Evolutionary conservation across 2,888 invertebrate species (phyloP).

Genomic region (Euplexia lucipara): DNA sequence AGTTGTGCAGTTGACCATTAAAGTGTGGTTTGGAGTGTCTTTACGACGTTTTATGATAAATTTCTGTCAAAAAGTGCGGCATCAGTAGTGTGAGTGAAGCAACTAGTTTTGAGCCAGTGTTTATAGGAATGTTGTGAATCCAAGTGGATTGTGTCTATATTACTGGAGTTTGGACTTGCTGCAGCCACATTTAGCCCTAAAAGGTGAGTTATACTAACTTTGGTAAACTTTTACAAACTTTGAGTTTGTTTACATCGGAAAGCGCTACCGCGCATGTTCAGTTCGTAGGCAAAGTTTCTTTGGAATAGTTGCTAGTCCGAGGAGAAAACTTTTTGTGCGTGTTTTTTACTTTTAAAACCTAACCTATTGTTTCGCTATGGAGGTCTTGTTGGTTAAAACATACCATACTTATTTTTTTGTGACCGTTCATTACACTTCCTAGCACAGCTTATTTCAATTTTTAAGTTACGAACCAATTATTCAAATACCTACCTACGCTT

Average conservation of each 20-base stretch:
- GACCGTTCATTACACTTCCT: conserved; percentile 12
- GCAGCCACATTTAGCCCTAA: conserved; percentile 72
- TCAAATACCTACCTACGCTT: conserved; percentile 32
- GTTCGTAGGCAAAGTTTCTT: conserved; percentile 63
- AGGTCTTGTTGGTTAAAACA: conserved; percentile 20
- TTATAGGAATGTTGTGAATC: conserved; percentile 89
- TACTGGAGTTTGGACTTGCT: conserved; percentile 76
- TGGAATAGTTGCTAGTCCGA: conserved; percentile 23
- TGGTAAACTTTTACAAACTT: conserved; percentile 80
- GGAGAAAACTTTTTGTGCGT: conserved; percentile 51
- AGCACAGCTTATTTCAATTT: conserved; percentile 35
- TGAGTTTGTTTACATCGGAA: conserved; percentile 85
- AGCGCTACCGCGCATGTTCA: conserved; percentile 85
- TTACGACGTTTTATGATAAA: conserved; percentile 73
- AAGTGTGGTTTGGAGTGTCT: conserved; percentile 72
- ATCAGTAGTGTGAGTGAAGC: conserved; percentile 81
- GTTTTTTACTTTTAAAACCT: conserved; percentile 34
- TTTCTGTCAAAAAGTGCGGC: conserved; percentile 85
- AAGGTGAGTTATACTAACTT: conserved; percentile 78
- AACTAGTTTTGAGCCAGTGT: conserved; percentile 86
- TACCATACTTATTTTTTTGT: conserved; percentile 26
- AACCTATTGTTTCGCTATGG: conserved; percentile 39
- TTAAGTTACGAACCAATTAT: conserved; percentile 10
- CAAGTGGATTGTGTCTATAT: conserved; percentile 84
- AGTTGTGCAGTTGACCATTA: conserved; percentile 67